These are phyloP conservation scores for Cassiopea xamachana DNA, from an alignment of 30 jellyfish, hydroid and myxozoan genomes.

Conservation along the genomic window DNA sequence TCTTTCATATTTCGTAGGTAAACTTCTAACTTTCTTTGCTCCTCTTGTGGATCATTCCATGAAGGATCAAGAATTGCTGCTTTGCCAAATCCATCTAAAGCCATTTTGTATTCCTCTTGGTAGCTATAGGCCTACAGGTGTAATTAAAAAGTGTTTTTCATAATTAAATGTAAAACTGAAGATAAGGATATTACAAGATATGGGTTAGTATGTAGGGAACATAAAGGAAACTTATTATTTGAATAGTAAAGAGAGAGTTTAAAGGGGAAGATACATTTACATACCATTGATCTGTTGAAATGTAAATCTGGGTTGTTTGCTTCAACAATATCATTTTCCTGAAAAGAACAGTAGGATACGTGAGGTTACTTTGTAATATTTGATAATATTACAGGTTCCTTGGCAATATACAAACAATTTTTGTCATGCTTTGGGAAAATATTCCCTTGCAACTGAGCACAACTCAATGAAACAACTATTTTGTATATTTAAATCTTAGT, in stretches of 20 bases:
- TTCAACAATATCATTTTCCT: conserved; percentile 81
- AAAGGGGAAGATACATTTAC: neutral
- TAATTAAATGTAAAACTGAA: too few species aligned
- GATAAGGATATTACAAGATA: too few species aligned
- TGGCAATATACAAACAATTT: too few species aligned
- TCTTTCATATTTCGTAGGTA: conserved; percentile 62
- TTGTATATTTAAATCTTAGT: too few species aligned
- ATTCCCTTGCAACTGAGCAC: too few species aligned
- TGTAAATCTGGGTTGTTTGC: conserved; percentile 87
- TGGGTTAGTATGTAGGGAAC: too few species aligned
- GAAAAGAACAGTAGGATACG: neutral
- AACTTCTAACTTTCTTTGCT: conserved; percentile 45
- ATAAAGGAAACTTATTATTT: too few species aligned
- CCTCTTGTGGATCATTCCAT: conserved; percentile 93
- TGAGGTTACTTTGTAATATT: too few species aligned
- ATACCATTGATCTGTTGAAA: conserved; percentile 94
- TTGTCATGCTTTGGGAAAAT: too few species aligned
- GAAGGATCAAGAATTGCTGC: conserved; percentile 88
- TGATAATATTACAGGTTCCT: too few species aligned
- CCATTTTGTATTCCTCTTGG: conserved; percentile 81
- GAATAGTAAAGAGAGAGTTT: too few species aligned
- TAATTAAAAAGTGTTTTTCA: neutral
- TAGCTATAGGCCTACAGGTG: conserved; percentile 81
- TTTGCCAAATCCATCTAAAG: conserved; percentile 74
- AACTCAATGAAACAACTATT: too few species aligned